phyloP scores from a whole-genome alignment of 1,140 invertebrate genomes.

The Apis laboriosa region DNA sequence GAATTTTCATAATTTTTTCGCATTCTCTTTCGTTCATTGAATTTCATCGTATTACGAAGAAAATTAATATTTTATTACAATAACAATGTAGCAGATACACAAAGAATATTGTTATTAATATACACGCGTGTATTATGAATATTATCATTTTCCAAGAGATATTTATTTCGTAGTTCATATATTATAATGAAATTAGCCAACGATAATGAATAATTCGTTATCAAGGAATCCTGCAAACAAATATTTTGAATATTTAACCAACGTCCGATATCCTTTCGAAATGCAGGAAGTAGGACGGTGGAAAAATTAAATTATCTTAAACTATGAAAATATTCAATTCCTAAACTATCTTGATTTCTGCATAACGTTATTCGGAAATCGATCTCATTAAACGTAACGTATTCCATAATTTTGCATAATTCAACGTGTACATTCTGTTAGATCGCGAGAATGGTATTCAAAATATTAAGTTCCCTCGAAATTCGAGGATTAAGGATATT shows the following conservation, averaged over 20 bases:
- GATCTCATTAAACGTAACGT: constrained; percentile 30
- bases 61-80: neutral
- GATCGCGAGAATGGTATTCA: neutral
- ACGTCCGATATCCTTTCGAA: neutral
- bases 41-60: too few relatives aligned
- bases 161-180: neutral
- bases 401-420: constrained; percentile 45
- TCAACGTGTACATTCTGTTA: neutral
- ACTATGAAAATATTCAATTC: constrained; percentile 25
- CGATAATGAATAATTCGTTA: too few relatives aligned
- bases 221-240: too few relatives aligned
- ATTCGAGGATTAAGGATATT: neutral
- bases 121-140: too few relatives aligned
- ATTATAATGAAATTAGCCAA: neutral
- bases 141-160: neutral
- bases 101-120: too few relatives aligned
- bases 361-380: constrained; percentile 22
- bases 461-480: constrained; percentile 5
- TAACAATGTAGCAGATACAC: neutral
- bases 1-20: too few relatives aligned
- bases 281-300: neutral
- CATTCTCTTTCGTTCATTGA: too few relatives aligned
- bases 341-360: neutral
- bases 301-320: constrained; percentile 14
- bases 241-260: neutral